These are phyloP conservation scores for Caenorhabditis parvicauda DNA, from an alignment of 2,888 invertebrate genomes.

Conservation along the genomic window DNA sequence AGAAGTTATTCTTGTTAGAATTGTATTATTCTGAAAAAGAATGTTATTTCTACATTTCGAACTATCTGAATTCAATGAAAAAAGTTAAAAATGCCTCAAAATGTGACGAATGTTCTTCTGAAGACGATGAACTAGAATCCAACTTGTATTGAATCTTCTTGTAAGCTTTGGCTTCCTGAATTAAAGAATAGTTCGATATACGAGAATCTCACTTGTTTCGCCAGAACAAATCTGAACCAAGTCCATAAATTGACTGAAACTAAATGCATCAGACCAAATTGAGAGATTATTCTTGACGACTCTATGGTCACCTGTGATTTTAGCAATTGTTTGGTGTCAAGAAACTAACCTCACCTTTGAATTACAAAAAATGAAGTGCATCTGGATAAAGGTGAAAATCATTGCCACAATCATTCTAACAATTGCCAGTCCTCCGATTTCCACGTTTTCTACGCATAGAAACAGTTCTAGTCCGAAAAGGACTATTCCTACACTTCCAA, in stretches of 20 bases:
- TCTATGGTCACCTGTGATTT: conserved; percentile 49
- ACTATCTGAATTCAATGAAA: too few relatives aligned
- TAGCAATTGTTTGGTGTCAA: not conserved
- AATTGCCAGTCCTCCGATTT: conserved; percentile 38
- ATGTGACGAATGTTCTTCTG: conserved; percentile 8
- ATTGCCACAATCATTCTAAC: conserved; percentile 56
- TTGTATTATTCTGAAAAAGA: not conserved
- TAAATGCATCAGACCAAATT: conserved; percentile 60
- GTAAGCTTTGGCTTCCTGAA: conserved; percentile 29
- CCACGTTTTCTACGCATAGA: conserved; percentile 46
- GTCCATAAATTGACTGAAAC: conserved; percentile 60
- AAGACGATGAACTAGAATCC: conserved; percentile 26
- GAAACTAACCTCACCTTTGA: conserved; percentile 49
- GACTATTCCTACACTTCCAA: conserved; percentile 58
- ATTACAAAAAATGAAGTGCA: conserved; percentile 62
- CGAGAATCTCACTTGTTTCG: conserved; percentile 43
- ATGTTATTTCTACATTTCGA: too few relatives aligned
- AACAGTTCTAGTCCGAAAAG: conserved; percentile 59
- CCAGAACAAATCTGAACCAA: conserved; percentile 60
- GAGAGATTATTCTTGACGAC: conserved; percentile 44
- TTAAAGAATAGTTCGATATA: not conserved
- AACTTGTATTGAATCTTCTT: conserved; percentile 27
- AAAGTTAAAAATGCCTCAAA: not conserved
- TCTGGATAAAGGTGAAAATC: conserved; percentile 61
- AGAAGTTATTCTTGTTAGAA: conserved; percentile 10